Evolutionary conservation across 2,113 vertebrate species (phyloP), one percentile per base, ranked within the genome.

Genomic region (Menidia beryllina): DNA sequence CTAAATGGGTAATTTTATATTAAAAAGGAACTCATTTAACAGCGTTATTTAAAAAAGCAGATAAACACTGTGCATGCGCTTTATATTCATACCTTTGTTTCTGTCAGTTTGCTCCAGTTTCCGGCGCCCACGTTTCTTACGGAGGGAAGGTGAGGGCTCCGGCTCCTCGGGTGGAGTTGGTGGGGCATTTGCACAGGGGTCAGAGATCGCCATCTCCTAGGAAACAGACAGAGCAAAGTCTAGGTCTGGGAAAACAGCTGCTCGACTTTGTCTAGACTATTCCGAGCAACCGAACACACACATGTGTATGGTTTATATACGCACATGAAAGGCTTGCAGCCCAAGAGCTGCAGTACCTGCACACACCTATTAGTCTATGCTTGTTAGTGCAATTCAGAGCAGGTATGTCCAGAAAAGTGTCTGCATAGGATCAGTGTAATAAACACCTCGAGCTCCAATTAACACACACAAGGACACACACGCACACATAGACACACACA

Each of bases 91-190:
- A 89, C 83, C 84, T 85, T 91, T 84, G 85, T 91, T 91, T 71
- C 66, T 90, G 60, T 92, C 86, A 0, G 71, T 83, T 41, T 83
- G 90, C 63, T 89, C 82, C 20, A 88, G 78, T 92, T 91, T 93
- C 86, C 89, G 86, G 39, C 91, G 85, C 51, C 91, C 89, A 2
- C 89, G 87, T 81, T 89, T 93, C 83, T 91, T 94, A 71, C 89
- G 91, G 53, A 88, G 84, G 45, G 90, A 88, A 30, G 85, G 87
- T 50, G 88, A 90, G 26, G 90, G 87, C 76, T 91, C 88, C 5
- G 93, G 88, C 41, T 96, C 95, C 65, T 95, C 94, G 7, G 94
- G 94, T 52, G 94, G 94, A 67, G 93, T 94, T 69, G 95, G 95
- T 79, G 94, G 93, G 49, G 96, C 95, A 20, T 98, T 98, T 82